Conservation (phyloP, 1,140 invertebrate species). For the Steinernema khuongi region DNA sequence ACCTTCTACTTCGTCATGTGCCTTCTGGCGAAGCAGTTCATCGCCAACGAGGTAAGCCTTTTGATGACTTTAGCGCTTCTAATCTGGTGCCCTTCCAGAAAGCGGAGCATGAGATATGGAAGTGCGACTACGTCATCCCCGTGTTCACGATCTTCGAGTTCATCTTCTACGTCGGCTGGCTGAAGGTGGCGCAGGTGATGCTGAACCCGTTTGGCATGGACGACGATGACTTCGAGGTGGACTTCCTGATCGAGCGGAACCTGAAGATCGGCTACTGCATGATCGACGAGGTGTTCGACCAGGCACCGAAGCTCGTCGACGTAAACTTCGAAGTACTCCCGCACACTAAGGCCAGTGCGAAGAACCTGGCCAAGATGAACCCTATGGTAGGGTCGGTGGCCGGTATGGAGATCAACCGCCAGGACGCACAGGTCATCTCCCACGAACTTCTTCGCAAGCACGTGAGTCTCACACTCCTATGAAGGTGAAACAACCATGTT, state of each 20-base stretch:
- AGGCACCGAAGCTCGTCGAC: neutral
- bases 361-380: neutral
- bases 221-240: constrained; percentile 44
- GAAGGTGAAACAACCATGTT: neutral
- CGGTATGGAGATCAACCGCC: neutral
- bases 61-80: neutral
- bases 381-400: neutral
- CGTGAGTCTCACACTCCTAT: neutral
- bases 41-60: neutral
- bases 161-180: constrained; percentile 42
- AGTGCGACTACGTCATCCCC: constrained; percentile 23
- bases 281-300: neutral
- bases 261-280: neutral
- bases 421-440: neutral
- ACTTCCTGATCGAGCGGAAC: constrained; percentile 27
- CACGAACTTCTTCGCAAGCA: neutral
- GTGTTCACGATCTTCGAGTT: constrained; percentile 39
- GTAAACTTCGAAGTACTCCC: neutral
- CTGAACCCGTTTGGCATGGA: constrained; percentile 43
- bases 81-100: constrained; percentile 16
- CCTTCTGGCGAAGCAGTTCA: neutral
- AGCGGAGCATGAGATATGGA: neutral
- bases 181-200: constrained; percentile 41
- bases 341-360: neutral
- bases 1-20: neutral